Evolutionary conservation across 2,888 invertebrate genomes (phyloP).

Genomic region (Agrotis exclamationis): DNA sequence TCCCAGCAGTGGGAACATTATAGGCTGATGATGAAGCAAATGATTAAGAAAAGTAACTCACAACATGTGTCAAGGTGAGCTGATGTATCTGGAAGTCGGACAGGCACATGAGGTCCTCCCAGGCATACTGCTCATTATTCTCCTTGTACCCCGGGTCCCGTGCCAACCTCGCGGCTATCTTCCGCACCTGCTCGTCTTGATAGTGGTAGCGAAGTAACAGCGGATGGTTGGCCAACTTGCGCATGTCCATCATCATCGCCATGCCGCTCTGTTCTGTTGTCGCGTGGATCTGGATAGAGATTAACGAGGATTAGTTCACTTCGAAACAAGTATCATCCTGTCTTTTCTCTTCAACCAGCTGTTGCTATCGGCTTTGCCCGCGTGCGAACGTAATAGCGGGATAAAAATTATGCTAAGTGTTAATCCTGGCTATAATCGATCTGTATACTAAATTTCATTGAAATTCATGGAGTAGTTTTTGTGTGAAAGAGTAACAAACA

Average conservation of each 20-base stretch:
- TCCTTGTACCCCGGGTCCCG: conserved; percentile 94
- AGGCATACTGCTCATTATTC: conserved; percentile 94
- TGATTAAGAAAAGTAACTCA: conserved; percentile 68
- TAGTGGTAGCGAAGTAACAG: conserved; percentile 95
- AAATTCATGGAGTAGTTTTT: no score
- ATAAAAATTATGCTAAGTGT: no score
- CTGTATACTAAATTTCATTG: no score
- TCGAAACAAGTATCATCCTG: no score
- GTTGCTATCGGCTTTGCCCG: no score
- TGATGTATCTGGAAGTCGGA: conserved; percentile 98
- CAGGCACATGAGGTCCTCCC: conserved; percentile 96
- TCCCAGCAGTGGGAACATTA: no score
- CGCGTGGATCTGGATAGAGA: conserved; percentile 81
- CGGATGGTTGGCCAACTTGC: conserved; percentile 98
- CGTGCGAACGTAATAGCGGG: no score
- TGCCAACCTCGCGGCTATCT: conserved; percentile 94
- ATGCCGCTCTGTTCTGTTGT: conserved; percentile 92
- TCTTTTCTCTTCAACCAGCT: no score
- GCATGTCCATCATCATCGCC: conserved; percentile 97
- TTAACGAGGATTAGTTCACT: no score
- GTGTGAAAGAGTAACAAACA: no score
- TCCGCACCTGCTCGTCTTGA: conserved; percentile 91
- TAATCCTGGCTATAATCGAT: no score
- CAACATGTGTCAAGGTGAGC: conserved; percentile 93
- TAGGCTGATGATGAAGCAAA: no score